phyloP scores from a whole-genome alignment of 1,140 invertebrate genomes.

The Melanaphis sacchari region DNA sequence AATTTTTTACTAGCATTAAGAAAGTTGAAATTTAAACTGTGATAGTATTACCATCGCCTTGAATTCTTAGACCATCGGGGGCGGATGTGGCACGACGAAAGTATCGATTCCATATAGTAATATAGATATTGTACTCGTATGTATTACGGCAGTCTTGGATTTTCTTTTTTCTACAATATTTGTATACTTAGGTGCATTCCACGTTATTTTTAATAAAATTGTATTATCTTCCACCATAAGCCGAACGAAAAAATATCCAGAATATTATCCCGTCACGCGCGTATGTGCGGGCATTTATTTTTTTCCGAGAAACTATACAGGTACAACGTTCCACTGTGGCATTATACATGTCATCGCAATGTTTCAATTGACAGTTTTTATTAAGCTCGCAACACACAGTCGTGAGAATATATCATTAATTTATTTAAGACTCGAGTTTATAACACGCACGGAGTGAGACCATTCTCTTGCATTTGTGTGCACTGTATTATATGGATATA shows the following conservation, averaged over 20 bases:
- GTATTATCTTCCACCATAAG: neutral
- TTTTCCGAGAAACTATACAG: too few species aligned
- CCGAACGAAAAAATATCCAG: neutral
- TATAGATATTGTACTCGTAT: neutral
- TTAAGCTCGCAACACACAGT: neutral
- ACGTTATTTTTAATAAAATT: neutral
- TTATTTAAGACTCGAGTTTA: constrained; percentile 31
- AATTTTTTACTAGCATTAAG: neutral
- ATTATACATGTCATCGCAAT: neutral
- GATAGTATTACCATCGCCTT: neutral
- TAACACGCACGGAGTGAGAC: constrained; percentile 9
- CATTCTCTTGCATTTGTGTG: neutral
- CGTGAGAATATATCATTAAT: constrained; percentile 37
- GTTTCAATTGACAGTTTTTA: constrained; percentile 24
- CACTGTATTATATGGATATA: neutral
- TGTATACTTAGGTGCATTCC: neutral
- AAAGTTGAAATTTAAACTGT: neutral
- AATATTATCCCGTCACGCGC: neutral
- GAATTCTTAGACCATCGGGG: neutral
- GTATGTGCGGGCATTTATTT: neutral
- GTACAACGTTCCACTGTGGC: too few species aligned
- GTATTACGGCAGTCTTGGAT: neutral
- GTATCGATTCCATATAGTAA: neutral
- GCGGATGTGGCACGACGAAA: neutral
- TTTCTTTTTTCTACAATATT: neutral